Conservation (phyloP, 2,888 invertebrate species). For the Lasioglossum malachurum region DNA sequence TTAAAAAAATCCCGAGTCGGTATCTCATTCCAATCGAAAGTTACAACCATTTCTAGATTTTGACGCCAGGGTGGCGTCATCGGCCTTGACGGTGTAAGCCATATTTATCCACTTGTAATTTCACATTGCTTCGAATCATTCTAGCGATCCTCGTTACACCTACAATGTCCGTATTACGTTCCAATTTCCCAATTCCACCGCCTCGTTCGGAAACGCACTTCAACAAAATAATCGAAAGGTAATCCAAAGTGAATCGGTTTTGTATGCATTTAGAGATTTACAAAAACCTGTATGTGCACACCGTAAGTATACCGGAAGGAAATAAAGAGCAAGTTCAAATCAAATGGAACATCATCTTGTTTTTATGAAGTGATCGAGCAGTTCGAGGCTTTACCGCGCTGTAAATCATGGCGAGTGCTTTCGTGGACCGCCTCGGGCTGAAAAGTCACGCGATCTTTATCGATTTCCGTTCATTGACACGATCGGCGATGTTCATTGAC, state of each 20-base stretch:
- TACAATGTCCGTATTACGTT: neutral
- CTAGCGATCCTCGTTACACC: neutral
- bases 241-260: neutral
- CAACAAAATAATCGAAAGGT: neutral
- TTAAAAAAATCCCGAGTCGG: neutral
- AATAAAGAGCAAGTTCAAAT: neutral
- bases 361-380: neutral
- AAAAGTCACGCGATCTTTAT: slow-evolving; percentile 11
- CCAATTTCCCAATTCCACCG: neutral
- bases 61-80: neutral
- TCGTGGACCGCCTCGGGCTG: neutral
- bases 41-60: neutral
- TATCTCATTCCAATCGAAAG: neutral
- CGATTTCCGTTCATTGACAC: slow-evolving; percentile 6
- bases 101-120: neutral
- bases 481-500: slow-evolving; percentile 38
- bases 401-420: neutral
- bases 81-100: neutral
- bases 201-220: neutral
- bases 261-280: neutral
- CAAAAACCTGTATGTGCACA: neutral
- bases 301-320: neutral
- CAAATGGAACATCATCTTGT: neutral
- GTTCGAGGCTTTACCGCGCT: neutral
- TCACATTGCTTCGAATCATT: neutral